These are phyloP conservation scores for Piprites chloris DNA, from an alignment of 2,113 vertebrate species.

Conservation along the genomic window DNA sequence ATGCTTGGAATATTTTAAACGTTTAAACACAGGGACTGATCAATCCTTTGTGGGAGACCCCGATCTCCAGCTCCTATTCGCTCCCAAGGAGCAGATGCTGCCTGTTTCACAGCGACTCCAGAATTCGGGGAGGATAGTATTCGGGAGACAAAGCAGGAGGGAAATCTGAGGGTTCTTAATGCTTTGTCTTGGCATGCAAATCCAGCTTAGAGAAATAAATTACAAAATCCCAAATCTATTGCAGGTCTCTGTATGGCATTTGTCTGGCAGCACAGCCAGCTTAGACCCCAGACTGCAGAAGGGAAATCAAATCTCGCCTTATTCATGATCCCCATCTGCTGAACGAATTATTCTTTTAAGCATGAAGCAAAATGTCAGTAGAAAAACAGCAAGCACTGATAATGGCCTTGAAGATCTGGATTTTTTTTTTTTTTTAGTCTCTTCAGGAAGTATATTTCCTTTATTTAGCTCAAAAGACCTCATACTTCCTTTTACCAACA, in stretches of 20 bases:
- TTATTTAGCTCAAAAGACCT: not conserved
- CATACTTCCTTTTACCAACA: not conserved
- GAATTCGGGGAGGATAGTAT: not conserved
- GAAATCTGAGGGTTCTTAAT: not conserved
- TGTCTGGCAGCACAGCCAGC: not conserved
- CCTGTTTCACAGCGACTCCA: not conserved
- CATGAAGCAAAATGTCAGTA: not conserved
- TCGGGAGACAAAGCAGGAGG: not conserved
- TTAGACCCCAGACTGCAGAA: not conserved
- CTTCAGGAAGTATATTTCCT: conserved; percentile 22
- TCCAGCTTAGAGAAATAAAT: not conserved
- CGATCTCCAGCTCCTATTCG: not conserved
- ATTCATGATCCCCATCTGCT: not conserved
- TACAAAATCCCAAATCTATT: not conserved
- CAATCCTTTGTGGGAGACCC: not conserved
- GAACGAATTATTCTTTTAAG: not conserved
- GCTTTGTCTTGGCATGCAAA: not conserved
- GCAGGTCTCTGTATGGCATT: not conserved
- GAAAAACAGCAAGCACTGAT: not conserved
- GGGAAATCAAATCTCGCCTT: not conserved
- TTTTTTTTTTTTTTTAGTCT: not conserved
- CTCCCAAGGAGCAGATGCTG: not conserved
- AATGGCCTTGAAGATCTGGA: not conserved
- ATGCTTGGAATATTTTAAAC: not conserved
- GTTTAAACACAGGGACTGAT: not conserved